A percentile compares a stretch with the other conserved stretches of the same genome.
Evolutionary conservation across 1,140 invertebrate genomes (phyloP).

Genomic region (Zaprionus africanus): DNA sequence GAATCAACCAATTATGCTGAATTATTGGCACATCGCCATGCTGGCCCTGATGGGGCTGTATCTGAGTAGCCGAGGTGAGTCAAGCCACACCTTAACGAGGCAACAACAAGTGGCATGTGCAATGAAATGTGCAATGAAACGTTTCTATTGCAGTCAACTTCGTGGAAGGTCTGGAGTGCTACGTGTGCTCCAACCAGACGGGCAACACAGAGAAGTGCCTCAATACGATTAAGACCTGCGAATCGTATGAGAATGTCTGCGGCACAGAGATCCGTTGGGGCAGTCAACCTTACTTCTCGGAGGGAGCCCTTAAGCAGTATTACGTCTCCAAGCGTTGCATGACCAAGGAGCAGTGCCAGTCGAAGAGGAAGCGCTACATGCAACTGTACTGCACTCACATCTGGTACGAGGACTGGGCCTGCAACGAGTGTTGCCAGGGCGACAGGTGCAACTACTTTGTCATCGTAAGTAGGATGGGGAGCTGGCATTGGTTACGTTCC

Average conservation of each 20-base stretch:
- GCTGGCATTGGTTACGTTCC: background rate
- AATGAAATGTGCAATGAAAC: background rate
- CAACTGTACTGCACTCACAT: constrained; percentile 93
- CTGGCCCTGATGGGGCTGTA: constrained; percentile 59
- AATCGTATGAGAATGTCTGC: constrained; percentile 94
- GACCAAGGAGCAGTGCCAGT: constrained; percentile 91
- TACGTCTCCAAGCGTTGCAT: constrained; percentile 97
- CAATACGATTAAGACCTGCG: constrained; percentile 95
- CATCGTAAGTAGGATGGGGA: constrained; percentile 90
- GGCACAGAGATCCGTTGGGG: constrained; percentile 96
- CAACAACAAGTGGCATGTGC: background rate
- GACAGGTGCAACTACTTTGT: constrained; percentile 99
- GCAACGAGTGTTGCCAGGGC: constrained; percentile 98
- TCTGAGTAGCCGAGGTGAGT: constrained; percentile 62
- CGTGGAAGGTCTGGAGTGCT: constrained; percentile 94
- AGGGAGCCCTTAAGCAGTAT: constrained; percentile 96
- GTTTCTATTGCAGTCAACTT: constrained; percentile 61
- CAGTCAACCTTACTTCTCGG: constrained; percentile 97
- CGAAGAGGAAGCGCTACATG: constrained; percentile 88
- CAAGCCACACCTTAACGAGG: constrained; percentile 60
- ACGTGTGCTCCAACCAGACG: constrained; percentile 96
- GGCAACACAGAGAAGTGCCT: constrained; percentile 97
- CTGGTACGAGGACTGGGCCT: constrained; percentile 99
- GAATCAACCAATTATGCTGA: constrained; percentile 18
- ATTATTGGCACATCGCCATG: constrained; percentile 63